Base-by-base conservation (phyloP, 2,797 vertebrate genomes). In the Ptychobarbus kaznakovi region DNA sequence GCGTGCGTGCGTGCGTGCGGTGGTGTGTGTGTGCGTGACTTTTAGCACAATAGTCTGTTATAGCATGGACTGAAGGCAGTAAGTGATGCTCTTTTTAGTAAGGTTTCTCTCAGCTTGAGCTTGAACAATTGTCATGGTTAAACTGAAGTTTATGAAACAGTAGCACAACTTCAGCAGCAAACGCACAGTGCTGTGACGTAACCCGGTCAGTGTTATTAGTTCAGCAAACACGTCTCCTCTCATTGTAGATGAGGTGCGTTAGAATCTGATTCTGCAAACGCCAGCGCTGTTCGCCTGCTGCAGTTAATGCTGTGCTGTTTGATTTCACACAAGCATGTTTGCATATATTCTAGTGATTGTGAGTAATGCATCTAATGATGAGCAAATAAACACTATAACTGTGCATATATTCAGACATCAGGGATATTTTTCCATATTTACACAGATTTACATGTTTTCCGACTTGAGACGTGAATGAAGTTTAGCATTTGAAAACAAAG, bases 11-110 rank as follows among this genome's bases (percentile, higher is more conserved):
- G 3, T 0, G 35, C 0, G 3, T 4, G 3, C 22, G 40, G 32
- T 56, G 35, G 68, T 69, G 10, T n/a, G 38, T 44, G 22, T 51
- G 28, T 38, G 32, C n/a, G 35, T n/a, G 11, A 38, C 28, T 76
- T 77, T 78, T 44, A 66, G 42, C 78, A 79, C 61, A 80, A 8
- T 35, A 32, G 66, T 66, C 40, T 46, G 18, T 63, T 80, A 20
- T 32, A 44, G 58, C 58, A 65, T n/a, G 38, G 76, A 44, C 58
- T 16, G 42, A 20, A 81, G 80, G 35, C 80, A n/a, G 32, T 25
- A 6, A 40, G 6, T 42, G 20, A 56, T 69, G 80, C 32, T 69
- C 80, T 69, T 25, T 40, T 51, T 38, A 80, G 28, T 22, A 51
- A 53, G 46, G 73, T 35, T 22, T 38, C 10, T 18, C 72, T 7